Conservation (phyloP, 37 sponge, comb jelly and placozoan genomes). For the Beroe ovata region DNA sequence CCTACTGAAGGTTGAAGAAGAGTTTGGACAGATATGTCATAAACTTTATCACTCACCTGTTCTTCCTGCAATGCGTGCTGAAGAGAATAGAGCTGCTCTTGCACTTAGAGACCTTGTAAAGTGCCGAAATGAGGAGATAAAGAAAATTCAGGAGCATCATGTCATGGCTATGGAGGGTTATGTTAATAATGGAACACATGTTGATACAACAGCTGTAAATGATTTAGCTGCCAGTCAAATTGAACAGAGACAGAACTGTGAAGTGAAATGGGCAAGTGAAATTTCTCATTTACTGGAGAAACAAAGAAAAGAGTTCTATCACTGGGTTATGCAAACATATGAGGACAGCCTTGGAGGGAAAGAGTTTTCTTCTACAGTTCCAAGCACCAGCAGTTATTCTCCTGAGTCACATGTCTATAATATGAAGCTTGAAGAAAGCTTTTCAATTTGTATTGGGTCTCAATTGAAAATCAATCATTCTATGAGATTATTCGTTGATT, state of each 20-base stretch:
- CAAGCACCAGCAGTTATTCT: slow-evolving; percentile 16
- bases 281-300: slow-evolving; percentile 48
- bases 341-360: slow-evolving; percentile 49
- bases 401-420: background rate
- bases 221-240: slow-evolving; percentile 62
- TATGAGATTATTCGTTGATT: slow-evolving; percentile 77
- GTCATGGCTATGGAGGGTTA: slow-evolving; percentile 58
- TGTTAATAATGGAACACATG: slow-evolving; percentile 39
- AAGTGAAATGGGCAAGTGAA: slow-evolving; percentile 48
- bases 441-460: slow-evolving; percentile 74
- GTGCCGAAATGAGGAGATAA: slow-evolving; percentile 30
- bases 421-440: slow-evolving; percentile 32
- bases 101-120: slow-evolving; percentile 31
- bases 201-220: slow-evolving; percentile 56
- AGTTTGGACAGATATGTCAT: slow-evolving; percentile 65
- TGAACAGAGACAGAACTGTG: slow-evolving; percentile 54
- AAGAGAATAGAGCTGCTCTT: slow-evolving; percentile 40
- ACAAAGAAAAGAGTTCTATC: slow-evolving; percentile 25
- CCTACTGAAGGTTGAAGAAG: slow-evolving; percentile 13
- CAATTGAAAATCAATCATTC: slow-evolving; percentile 89
- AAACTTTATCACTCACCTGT: slow-evolving; percentile 55
- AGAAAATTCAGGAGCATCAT: slow-evolving; percentile 60
- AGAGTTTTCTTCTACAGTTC: background rate
- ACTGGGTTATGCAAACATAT: slow-evolving; percentile 44
- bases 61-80: slow-evolving; percentile 36